These are phyloP conservation scores for Ia io DNA, from an alignment of 2,113 vertebrate genomes.

Conservation along the genomic window DNA sequence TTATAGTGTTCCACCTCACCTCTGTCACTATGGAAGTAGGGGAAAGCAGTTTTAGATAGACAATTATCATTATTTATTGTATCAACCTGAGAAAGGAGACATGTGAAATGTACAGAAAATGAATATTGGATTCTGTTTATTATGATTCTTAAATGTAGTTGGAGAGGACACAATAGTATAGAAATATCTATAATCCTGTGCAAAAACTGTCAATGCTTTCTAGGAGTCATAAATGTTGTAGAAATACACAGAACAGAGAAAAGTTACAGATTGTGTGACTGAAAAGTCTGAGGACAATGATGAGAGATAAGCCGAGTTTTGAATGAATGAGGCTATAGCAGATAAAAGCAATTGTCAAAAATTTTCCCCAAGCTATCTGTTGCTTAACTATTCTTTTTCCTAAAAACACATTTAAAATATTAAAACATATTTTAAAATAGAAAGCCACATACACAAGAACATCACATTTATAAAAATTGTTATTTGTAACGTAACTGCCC, in stretches of 20 bases:
- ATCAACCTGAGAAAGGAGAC: neutral
- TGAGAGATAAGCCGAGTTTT: neutral
- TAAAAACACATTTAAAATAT: neutral
- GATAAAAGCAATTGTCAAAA: neutral
- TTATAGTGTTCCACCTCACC: neutral
- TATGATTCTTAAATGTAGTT: neutral
- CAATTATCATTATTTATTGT: neutral
- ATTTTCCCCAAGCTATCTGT: neutral
- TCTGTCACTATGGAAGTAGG: neutral
- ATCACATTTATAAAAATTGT: neutral
- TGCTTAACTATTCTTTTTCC: neutral
- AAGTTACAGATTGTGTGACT: neutral
- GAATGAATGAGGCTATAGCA: neutral
- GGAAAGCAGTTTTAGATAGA: neutral
- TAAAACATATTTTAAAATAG: neutral
- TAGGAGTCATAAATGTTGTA: neutral
- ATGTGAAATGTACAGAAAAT: neutral
- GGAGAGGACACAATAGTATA: neutral
- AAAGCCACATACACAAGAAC: neutral
- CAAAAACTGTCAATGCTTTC: neutral
- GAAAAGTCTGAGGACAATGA: neutral
- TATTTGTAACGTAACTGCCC: neutral
- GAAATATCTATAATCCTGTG: neutral
- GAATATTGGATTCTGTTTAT: neutral
- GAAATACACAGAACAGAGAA: neutral